Base-by-base conservation (phyloP, 2,113 vertebrate genomes). In the Boulengeromyrus knoepffleri region DNA sequence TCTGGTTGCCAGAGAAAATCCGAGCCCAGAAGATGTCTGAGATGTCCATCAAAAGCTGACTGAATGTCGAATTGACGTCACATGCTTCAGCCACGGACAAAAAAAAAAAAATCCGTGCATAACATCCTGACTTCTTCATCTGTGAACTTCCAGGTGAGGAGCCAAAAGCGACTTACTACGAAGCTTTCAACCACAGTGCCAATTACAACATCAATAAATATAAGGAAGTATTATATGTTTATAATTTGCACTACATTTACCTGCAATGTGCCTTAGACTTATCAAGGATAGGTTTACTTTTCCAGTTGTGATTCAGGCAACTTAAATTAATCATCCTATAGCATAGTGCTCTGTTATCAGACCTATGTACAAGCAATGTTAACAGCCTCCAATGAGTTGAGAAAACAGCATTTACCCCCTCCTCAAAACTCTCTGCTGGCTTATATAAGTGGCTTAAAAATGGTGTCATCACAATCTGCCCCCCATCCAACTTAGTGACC, bases 71-170 rank as follows among this genome's bases (percentile, higher is more conserved):
- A 31, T 15, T 89, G 49, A 21, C 91, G 21, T 91, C 89, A 88
- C 90, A 91, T 94, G 93, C 93, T 93, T 92, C 91, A 92, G 87
- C 49, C 42, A 27, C 10, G 80, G 90, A 56, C n/a, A 58, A 88
- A 85, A 91, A 89, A 46, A 83, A 92, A 89, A 53, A 31, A 8
- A 12, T 17, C 56, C 27, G 45, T 88, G 90, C 88, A 47, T 42
- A 15, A 52, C 46, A 13, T 83, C 89, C n/a, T 84, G 50, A 46
- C 31, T 74, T 36, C 31, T 39, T 7, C 56, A 36, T 90, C 89
- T 83, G 12, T 88, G 90, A 36, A 86, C 70, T 58, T 77, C 24
- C 87, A 90, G 1, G 46, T 1, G 31, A 77, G 62, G 2, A 74
- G 70, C 45, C 49, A 17, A 24, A 42, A 12, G 4, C 50, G 0